Evolutionary conservation across 2,113 vertebrate species (phyloP).

Genomic region (Channa maculata): DNA sequence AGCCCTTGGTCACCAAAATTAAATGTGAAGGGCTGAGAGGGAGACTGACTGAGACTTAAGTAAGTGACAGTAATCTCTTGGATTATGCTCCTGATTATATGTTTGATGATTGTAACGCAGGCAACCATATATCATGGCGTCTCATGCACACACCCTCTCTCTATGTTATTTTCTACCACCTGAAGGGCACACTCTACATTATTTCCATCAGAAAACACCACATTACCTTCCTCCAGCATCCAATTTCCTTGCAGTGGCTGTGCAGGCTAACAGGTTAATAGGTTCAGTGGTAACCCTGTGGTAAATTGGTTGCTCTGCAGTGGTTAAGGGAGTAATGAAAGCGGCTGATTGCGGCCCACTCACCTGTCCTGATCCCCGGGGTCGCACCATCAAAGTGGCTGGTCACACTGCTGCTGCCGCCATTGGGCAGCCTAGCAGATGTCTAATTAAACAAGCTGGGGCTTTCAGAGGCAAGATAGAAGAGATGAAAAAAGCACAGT

Average conservation of each 20-base stretch:
- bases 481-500: conserved; percentile 45
- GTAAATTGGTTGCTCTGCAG: conserved; percentile 64
- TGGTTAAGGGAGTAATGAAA: conserved; percentile 73
- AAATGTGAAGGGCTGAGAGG: conserved; percentile 47
- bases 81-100: conserved; percentile 30
- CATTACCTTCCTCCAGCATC: conserved; percentile 53
- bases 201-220: conserved; percentile 51
- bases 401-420: conserved; percentile 20
- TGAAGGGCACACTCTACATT: conserved; percentile 32
- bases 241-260: conserved; percentile 52
- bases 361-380: conserved; percentile 63
- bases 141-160: not conserved
- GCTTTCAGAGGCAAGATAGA: conserved; percentile 39
- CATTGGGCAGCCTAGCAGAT: conserved; percentile 41
- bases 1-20: conserved; percentile 37
- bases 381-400: conserved; percentile 44
- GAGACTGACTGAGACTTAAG: conserved; percentile 2
- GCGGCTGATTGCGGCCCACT: conserved; percentile 62
- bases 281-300: conserved; percentile 60
- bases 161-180: conserved; percentile 29
- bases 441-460: conserved; percentile 52
- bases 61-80: conserved; percentile 2
- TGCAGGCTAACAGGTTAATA: conserved; percentile 59
- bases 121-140: not conserved
- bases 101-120: conserved; percentile 8